Percentiles rank a stretch among this genome's conserved stretches.
These are phyloP conservation scores for Oscarella lobularis DNA, from an alignment of 37 sponge, comb jelly and placozoan genomes.

Conservation along the genomic window DNA sequence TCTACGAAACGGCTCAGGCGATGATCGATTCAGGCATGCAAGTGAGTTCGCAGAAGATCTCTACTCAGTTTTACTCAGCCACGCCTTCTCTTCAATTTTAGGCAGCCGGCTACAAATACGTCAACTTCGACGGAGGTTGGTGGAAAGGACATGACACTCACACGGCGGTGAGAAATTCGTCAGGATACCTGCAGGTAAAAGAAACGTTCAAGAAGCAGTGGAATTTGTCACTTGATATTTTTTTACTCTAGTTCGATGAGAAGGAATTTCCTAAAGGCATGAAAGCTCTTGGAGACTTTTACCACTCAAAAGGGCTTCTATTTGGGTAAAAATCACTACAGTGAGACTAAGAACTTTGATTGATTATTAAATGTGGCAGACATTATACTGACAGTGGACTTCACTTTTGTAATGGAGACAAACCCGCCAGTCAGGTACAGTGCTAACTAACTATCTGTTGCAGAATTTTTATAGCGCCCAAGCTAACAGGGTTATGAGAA, in stretches of 20 bases:
- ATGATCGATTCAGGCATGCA: not conserved
- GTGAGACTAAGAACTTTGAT: too few relatives aligned
- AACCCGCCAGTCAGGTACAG: not conserved
- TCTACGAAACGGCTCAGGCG: not conserved
- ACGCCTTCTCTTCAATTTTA: not conserved
- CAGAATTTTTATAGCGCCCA: too few relatives aligned
- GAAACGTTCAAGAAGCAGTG: too few relatives aligned
- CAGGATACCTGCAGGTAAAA: conserved; percentile 6
- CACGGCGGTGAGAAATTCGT: not conserved
- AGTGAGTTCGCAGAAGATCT: not conserved
- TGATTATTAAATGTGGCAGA: too few relatives aligned
- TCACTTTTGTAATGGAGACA: not conserved
- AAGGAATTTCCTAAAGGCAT: not conserved
- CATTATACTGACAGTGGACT: not conserved
- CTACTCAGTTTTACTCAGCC: too few relatives aligned
- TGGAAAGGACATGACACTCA: conserved; percentile 4
- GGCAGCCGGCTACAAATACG: conserved; percentile 5
- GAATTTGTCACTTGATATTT: too few relatives aligned
- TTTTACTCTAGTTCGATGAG: not conserved
- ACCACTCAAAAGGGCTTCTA: not conserved
- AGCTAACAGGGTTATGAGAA: conserved; percentile 10
- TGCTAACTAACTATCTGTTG: too few relatives aligned
- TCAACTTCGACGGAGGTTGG: conserved; percentile 11
- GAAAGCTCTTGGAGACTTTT: not conserved
- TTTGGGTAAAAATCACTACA: not conserved